Evolutionary conservation across 2,113 vertebrate genomes (phyloP).

Genomic region (Ageneiosus marmoratus): DNA sequence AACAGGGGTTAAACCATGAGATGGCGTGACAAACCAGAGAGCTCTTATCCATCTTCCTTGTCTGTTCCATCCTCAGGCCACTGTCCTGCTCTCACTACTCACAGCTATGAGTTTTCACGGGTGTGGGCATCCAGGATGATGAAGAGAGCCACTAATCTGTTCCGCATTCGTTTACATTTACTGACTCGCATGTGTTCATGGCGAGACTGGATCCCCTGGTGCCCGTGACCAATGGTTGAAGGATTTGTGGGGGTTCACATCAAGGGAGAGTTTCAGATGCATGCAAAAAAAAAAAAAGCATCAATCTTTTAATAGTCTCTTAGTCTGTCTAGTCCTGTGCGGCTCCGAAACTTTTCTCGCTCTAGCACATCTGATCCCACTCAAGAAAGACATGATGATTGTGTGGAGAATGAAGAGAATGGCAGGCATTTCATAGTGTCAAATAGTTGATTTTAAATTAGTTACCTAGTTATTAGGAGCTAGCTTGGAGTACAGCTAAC

Average conservation of each 20-base stretch:
- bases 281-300: constrained; percentile 1
- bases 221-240: constrained; percentile 40
- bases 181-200: constrained; percentile 2
- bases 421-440: not conserved
- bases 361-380: constrained; percentile 20
- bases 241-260: constrained; percentile 44
- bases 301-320: constrained; percentile 24
- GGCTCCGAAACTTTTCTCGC: not conserved
- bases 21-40: constrained; percentile 43
- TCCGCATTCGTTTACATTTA: constrained; percentile 38
- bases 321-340: constrained; percentile 10
- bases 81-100: constrained; percentile 9
- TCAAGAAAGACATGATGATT: not conserved
- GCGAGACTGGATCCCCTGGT: constrained; percentile 38
- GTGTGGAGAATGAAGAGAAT: not conserved
- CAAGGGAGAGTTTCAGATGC: constrained; percentile 30
- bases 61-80: constrained; percentile 22
- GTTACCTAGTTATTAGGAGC: not conserved
- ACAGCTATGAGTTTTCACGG: not conserved
- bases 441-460: not conserved
- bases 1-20: constrained; percentile 37
- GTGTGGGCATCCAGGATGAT: not conserved
- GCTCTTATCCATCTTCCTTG: constrained; percentile 39
- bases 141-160: constrained; percentile 41
- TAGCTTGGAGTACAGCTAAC: not conserved